Base-by-base conservation (phyloP, 2,888 invertebrate species). In the Drosophila siamana region DNA sequence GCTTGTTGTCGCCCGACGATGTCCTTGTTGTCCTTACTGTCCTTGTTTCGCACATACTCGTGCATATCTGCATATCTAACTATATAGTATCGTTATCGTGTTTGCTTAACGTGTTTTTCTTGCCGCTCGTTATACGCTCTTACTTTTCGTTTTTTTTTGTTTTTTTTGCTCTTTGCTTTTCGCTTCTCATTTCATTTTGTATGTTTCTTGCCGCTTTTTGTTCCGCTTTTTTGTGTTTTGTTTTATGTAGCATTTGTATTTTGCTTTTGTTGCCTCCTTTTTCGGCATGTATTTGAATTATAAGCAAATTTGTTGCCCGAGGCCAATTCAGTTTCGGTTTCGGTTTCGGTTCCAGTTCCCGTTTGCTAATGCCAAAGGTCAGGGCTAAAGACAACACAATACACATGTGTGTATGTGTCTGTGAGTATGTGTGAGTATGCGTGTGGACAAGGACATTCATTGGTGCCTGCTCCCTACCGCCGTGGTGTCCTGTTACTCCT, bases 41-140 rank as follows among this genome's bases (percentile, higher is more conserved):
- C 50, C 73, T 74, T 74, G 70, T 61, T 50, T 13, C 47, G 13
- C 59, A 55, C 22, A 64, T 22, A 52, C 26, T 19, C 50, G n/a
- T 24, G 19, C 40, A 16, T 47, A 40, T 54, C 48, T 60, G 56
- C 69, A 73, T 81, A 52, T 63, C 63, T 46, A 28, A 66, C 40
- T 75, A 70, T 80, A 74, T 73, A 74, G 72, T 81, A 81, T 82
- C 76, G 79, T 77, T 84, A 83, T 84, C 78, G 84, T 81, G 83
- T 83, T 84, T 85, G 79, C 78, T 80, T 85, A 85, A 83, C 81
- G 71, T 85, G 83, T 81, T 86, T 83, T 83, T 74, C 67, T 73
- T 79, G 78, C 65, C 57, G 51, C 66, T 66, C 55, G 66, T 74
- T 51, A 61, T 60, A 70, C 61, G 13, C 36, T 13, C 6, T 59